phyloP scores from a whole-genome alignment of 2,888 invertebrate species.

The Oligia fasciuncula region DNA sequence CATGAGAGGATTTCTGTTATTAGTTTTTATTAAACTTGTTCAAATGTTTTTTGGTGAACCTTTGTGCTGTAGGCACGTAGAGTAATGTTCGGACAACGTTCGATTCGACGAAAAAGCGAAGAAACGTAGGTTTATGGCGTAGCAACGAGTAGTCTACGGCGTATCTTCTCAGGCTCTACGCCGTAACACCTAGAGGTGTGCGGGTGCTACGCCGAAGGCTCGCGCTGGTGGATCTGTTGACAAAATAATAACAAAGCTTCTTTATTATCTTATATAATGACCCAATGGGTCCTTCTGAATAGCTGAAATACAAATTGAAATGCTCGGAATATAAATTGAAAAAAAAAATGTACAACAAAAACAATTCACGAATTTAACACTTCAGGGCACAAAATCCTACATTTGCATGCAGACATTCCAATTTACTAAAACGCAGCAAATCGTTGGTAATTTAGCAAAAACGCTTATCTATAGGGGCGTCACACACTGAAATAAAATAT shows the following conservation, averaged over 20 bases:
- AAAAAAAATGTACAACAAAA: background rate
- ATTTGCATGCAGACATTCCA: slow-evolving; percentile 24
- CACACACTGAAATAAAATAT: slow-evolving; percentile 66
- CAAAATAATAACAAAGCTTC: no score
- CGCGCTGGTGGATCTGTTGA: background rate
- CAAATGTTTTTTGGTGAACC: background rate
- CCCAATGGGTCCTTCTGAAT: no score
- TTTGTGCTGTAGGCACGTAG: background rate
- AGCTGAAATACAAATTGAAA: no score
- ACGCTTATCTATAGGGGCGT: slow-evolving; percentile 39
- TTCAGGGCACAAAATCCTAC: slow-evolving; percentile 4
- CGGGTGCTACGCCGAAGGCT: background rate
- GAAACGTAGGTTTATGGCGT: background rate
- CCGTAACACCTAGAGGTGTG: background rate
- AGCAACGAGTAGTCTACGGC: background rate
- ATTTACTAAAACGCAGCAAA: slow-evolving; percentile 45
- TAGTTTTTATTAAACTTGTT: slow-evolving; percentile 10
- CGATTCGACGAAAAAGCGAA: background rate
- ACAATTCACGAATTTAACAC: background rate
- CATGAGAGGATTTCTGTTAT: background rate
- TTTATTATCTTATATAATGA: no score
- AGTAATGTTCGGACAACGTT: background rate
- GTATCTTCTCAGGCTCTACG: background rate
- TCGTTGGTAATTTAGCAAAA: slow-evolving; percentile 37
- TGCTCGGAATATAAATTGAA: background rate